Evolutionary conservation across 2,113 vertebrate genomes (phyloP).

Genomic region (Athene cunicularia): DNA sequence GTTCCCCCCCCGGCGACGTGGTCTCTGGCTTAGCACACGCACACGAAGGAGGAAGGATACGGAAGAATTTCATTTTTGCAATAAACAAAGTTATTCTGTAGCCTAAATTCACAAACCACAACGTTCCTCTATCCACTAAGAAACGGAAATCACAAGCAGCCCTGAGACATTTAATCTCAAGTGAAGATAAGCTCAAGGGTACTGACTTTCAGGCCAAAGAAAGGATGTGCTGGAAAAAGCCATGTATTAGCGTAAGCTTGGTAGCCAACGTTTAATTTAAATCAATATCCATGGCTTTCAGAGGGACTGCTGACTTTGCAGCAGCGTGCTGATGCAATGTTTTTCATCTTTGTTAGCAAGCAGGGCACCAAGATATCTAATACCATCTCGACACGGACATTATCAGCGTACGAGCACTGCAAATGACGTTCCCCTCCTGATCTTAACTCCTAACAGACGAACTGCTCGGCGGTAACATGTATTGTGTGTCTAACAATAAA

Average conservation of each 20-base stretch:
- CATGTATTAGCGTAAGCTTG: not conserved
- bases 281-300: not conserved
- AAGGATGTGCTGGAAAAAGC: not conserved
- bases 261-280: not conserved
- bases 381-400: not conserved
- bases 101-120: not conserved
- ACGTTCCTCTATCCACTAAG: rapidly evolving
- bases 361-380: not conserved
- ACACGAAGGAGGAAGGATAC: rapidly evolving
- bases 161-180: not conserved
- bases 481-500: not conserved
- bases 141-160: not conserved
- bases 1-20: rapidly evolving
- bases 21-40: not conserved
- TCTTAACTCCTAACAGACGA: not conserved
- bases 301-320: not conserved
- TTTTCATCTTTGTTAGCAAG: not conserved
- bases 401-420: not conserved
- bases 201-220: not conserved
- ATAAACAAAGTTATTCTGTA: not conserved
- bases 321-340: not conserved
- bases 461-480: not conserved
- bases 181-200: not conserved
- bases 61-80: not conserved
- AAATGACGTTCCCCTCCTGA: rapidly evolving